These are phyloP conservation scores for Neotragus pygmaeus DNA, from an alignment of 2,113 vertebrate genomes.

Conservation along the genomic window DNA sequence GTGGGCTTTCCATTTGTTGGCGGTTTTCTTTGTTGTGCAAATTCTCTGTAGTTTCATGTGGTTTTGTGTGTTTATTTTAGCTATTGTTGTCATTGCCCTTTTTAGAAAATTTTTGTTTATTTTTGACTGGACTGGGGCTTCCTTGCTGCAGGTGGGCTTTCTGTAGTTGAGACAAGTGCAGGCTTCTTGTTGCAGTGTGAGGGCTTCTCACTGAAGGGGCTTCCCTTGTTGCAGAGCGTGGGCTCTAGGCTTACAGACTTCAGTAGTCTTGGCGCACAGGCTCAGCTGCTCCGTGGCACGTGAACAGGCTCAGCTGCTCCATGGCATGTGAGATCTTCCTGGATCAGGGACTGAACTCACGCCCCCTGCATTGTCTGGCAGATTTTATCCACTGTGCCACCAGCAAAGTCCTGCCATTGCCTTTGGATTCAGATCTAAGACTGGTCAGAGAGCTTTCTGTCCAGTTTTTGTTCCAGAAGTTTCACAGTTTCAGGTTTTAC, in stretches of 20 bases:
- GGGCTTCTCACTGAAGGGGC: neutral
- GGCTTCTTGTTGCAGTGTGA: neutral
- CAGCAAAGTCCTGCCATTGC: neutral
- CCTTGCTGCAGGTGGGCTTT: neutral
- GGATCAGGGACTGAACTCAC: neutral
- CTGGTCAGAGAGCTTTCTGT: neutral
- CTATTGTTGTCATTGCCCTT: neutral
- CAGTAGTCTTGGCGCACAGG: rapidly evolving
- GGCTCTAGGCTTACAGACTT: neutral
- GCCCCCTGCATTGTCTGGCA: neutral
- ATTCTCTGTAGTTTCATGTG: neutral
- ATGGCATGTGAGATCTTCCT: neutral
- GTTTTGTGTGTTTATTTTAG: neutral
- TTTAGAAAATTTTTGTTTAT: neutral
- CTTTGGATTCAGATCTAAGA: neutral
- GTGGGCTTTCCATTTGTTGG: neutral
- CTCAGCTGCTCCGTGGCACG: rapidly evolving
- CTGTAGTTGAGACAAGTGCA: neutral
- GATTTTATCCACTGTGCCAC: neutral
- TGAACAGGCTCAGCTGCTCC: neutral
- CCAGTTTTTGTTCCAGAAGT: neutral
- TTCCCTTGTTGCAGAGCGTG: neutral
- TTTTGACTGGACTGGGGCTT: neutral
- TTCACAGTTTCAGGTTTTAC: neutral
- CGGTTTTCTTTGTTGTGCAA: neutral